Conservation (phyloP, 2,113 vertebrate species). For the Ginglymostoma cirratum region DNA sequence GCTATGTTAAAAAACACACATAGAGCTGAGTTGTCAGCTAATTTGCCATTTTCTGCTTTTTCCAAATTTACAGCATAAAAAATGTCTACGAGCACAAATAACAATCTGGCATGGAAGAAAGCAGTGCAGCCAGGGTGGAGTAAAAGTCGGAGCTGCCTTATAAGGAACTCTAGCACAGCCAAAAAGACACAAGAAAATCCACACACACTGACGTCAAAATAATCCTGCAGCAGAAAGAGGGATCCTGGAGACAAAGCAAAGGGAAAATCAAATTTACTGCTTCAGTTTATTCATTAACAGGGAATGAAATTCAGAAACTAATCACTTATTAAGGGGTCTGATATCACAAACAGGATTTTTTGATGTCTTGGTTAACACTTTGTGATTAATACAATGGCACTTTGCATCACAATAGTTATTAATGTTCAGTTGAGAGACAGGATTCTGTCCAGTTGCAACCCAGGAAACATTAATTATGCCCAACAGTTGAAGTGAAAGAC, state of each 20-base stretch:
- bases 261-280: conserved; percentile 20
- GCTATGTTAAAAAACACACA: neutral
- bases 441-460: conserved; percentile 98
- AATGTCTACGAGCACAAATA: no score
- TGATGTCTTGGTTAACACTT: conserved; percentile 46
- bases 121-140: neutral
- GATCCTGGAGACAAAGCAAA: neutral
- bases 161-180: neutral
- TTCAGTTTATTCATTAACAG: neutral
- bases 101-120: no score
- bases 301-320: neutral
- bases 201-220: neutral
- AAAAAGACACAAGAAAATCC: neutral
- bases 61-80: neutral
- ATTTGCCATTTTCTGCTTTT: neutral
- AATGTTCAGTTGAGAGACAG: conserved; percentile 98
- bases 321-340: neutral
- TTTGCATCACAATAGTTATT: conserved; percentile 96
- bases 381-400: conserved; percentile 89
- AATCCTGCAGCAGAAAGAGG: neutral
- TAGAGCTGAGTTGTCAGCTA: no score
- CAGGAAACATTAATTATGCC: conserved; percentile 80
- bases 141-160: neutral
- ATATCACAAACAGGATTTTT: neutral
- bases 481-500: conserved; percentile 91